Base-by-base conservation (phyloP, 2,113 vertebrate genomes). In the Hiodon alosoides region DNA sequence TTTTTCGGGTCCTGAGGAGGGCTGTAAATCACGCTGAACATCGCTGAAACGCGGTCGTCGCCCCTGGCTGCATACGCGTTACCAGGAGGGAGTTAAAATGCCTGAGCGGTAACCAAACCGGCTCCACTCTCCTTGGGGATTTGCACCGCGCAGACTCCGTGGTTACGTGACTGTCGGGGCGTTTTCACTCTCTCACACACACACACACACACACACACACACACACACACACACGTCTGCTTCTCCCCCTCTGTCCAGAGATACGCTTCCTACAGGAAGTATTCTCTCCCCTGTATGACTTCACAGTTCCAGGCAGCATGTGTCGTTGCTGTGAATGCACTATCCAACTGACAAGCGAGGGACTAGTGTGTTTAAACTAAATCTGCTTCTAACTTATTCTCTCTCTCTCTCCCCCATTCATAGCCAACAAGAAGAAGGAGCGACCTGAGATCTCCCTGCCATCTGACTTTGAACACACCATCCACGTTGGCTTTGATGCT, bases 401-500 rank as follows among this genome's bases (percentile, higher is more conserved):
- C 8, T 14, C 6, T 71, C 47, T 50, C 46, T 60, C 71, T 50
- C 5, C 50, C 53, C 4, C 65, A 77, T 69, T 79, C 82, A 65
- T 81, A 95, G 96, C 94, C 73, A 95, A 94, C 80, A 98, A 95
- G 87, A 98, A 94, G 88, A 97, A 95, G 84, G 96, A 96, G 79
- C 90, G 94, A 7, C 96, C 95, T 0, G 96, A 98, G 85, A 98
- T 98, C 81, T 99, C 97, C 69, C 90, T 96, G n/a, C 97, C 97
- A 1, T 98, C 96, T 4, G 96, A 98, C 82, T 99, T 98, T 53
- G 96, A 98, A 48, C 97, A 98, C 90, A 97, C 96, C 0, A 96
- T 98, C 88, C 97, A 98, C 0, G 96, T 98, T 53, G 97, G 97
- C 67, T 98, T 98, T 77, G 96, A 99, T 79, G 93, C 97, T 0